phyloP scores from a whole-genome alignment of 2,797 vertebrate genomes.

The Malacoraja senta region DNA sequence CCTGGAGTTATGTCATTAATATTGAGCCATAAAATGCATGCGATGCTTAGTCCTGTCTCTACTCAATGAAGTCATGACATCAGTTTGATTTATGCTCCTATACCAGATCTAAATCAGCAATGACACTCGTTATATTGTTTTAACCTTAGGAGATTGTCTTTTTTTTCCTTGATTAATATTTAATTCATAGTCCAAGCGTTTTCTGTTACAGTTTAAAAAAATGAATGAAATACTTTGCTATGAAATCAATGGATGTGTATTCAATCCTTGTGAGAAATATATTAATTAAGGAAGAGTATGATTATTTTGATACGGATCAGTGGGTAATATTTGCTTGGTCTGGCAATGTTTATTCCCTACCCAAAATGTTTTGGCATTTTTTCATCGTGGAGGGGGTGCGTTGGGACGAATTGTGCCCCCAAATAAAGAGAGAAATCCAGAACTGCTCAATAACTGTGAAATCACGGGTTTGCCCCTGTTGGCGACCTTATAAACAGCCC shows the following conservation, averaged over 20 bases:
- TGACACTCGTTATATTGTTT: slow-evolving; percentile 37
- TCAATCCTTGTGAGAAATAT: slow-evolving; percentile 2
- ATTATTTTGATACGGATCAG: neutral
- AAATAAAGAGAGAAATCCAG: neutral
- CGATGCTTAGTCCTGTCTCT: slow-evolving; percentile 1
- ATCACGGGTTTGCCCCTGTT: neutral
- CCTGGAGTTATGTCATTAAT: slow-evolving; percentile 18
- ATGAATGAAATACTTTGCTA: slow-evolving; percentile 31
- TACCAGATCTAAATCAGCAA: slow-evolving; percentile 34
- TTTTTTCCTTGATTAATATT: slow-evolving; percentile 20
- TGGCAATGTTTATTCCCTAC: neutral
- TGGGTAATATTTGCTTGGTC: neutral
- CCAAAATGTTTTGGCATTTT: neutral
- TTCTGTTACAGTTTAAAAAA: neutral
- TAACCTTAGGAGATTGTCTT: slow-evolving; percentile 34
- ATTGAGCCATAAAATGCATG: slow-evolving; percentile 31
- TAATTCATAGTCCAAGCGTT: slow-evolving; percentile 16
- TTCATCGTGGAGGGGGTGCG: neutral
- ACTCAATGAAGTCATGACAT: slow-evolving; percentile 38
- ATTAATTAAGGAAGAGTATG: slow-evolving; percentile 12
- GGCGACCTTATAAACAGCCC: neutral
- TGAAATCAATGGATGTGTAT: slow-evolving; percentile 29
- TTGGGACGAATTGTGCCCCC: neutral
- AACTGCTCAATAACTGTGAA: neutral
- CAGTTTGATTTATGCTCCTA: slow-evolving; percentile 30